Evolutionary conservation across 1,140 invertebrate genomes (phyloP), one percentile per base, ranked within the genome.

Genomic region (Bombus confusus): DNA sequence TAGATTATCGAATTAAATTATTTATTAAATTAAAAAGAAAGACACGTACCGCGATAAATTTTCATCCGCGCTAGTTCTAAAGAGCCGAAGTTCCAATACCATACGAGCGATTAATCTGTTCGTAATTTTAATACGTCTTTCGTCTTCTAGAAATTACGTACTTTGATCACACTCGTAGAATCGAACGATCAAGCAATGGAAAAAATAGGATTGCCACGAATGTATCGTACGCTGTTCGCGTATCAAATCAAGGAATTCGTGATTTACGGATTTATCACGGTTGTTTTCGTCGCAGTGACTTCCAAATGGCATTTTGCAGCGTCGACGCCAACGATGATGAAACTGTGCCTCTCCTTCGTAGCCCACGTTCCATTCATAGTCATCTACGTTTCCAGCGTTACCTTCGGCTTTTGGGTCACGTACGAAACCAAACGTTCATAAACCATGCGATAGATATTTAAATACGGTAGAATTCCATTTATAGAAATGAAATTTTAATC

Each of bases 371-470:
- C 90, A 10, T 25, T 86, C 9, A 2, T 62, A 0, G 8, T 91
- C 3, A 80, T 87, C 34, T 66, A 59, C 13, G 34, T 88, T 8
- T 74, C 57, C 6, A 87, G 88, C n/a, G 13, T 71, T 5, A 80
- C 90, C 10, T 92, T 93, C 64, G 37, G 86, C 3, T 66, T 73
- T 25, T 87, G 87, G 75, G 37, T 92, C 66, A 91, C 80, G 92
- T 90, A 87, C 34, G 62, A 57, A 57, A 34, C 12, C 47, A 3
- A 74, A 18, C 25, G 22, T 71, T 66, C 15, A 47, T 47, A n/a
- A 41, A 64, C 28, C 6, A 31, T 15, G 18, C 57, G 18, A n/a
- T 12, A 9, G 2, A 22, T 25, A 39, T 69, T 31, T 31, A 5
- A 62, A 13, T 5, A 62, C 59, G 28, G 59, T 62, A 62, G 59